A percentile compares a stretch with the other conserved stretches of the same genome.
phyloP scores from a whole-genome alignment of 2,113 vertebrate species.

The Indicator indicator region DNA sequence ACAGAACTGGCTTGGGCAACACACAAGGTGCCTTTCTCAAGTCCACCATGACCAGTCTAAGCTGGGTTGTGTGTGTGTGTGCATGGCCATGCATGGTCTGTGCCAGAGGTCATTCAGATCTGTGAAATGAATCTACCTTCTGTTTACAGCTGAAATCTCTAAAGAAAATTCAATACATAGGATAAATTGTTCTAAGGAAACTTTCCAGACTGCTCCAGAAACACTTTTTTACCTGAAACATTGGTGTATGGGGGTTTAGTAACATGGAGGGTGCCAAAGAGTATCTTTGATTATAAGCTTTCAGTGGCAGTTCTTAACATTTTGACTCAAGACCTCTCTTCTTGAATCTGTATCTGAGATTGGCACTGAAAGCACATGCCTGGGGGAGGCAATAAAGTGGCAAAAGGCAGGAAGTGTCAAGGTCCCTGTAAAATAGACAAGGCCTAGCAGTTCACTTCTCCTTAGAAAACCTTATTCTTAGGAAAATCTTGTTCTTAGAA shows the following conservation, averaged over 20 bases:
- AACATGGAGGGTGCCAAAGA: background rate
- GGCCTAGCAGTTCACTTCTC: background rate
- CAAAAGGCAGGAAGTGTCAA: background rate
- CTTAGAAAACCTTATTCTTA: background rate
- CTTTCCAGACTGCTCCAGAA: background rate
- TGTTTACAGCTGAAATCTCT: background rate
- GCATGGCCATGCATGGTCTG: accelerated
- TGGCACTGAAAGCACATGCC: background rate
- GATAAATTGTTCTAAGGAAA: background rate
- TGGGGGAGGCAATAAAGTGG: background rate
- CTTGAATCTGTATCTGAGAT: background rate
- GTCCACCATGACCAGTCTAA: background rate
- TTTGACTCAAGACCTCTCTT: background rate
- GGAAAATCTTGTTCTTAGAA: accelerated
- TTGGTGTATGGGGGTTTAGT: background rate
- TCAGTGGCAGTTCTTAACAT: background rate
- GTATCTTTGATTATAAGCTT: background rate
- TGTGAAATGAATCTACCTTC: background rate
- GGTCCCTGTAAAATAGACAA: background rate
- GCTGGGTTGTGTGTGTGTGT: accelerated
- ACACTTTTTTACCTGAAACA: background rate
- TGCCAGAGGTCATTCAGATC: background rate
- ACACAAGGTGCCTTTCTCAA: background rate
- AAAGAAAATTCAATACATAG: background rate
- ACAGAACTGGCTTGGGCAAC: background rate